Evolutionary conservation across 2,797 vertebrate species (phyloP).

Genomic region (Trichosurus vulpecula): DNA sequence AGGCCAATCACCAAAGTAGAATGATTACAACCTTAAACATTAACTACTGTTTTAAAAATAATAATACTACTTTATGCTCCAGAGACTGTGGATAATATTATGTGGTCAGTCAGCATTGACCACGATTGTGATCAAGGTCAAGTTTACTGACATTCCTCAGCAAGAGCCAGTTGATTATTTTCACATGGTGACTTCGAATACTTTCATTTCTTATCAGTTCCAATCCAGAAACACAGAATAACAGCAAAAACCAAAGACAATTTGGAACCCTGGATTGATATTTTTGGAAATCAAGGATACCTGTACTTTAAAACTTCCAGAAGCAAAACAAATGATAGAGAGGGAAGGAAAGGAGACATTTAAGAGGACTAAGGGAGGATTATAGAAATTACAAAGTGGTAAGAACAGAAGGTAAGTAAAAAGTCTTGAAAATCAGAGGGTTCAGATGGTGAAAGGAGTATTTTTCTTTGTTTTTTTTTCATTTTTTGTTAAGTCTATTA

Average conservation of each 20-base stretch:
- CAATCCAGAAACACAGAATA: conserved; percentile 19
- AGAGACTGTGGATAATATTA: not conserved
- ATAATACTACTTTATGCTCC: not conserved
- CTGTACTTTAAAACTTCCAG: conserved; percentile 48
- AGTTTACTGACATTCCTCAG: not conserved
- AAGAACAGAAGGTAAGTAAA: conserved; percentile 55
- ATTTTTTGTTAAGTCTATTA: conserved; percentile 19
- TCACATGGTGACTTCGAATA: not conserved
- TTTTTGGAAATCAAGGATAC: conserved; percentile 21
- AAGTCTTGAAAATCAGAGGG: conserved; percentile 28
- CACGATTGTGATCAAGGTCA: not conserved
- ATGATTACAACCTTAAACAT: not conserved
- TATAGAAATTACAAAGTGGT: conserved; percentile 46
- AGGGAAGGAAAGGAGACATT: conserved; percentile 32
- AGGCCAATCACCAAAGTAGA: conserved; percentile 29
- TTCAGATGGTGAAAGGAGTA: conserved; percentile 18
- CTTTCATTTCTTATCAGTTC: conserved; percentile 6
- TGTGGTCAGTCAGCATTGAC: not conserved
- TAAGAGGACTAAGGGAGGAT: conserved; percentile 62
- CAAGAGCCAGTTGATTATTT: not conserved
- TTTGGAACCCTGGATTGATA: not conserved
- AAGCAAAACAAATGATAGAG: conserved; percentile 34
- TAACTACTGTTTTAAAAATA: not conserved
- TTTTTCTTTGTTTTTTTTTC: not conserved
- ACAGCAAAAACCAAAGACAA: conserved; percentile 33